Evolutionary conservation across 2,888 invertebrate genomes (phyloP).

Genomic region (Netelia inedita): DNA sequence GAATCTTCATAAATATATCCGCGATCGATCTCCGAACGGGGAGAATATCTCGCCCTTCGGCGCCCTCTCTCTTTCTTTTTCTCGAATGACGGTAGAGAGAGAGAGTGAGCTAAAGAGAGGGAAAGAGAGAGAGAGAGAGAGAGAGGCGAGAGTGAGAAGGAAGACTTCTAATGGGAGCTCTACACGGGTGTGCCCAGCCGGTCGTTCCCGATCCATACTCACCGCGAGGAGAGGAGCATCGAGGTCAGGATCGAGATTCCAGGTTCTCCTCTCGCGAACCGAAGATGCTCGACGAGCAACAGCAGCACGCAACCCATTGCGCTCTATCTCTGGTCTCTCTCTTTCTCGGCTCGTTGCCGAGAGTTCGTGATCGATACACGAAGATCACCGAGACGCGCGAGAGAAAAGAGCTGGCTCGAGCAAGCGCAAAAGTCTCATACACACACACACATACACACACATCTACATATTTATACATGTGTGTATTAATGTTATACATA

Average conservation of each 20-base stretch:
- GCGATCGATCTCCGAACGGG: slow-evolving; percentile 71
- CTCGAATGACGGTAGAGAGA: slow-evolving; percentile 16
- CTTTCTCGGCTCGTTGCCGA: slow-evolving; percentile 18
- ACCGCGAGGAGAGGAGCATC: slow-evolving; percentile 65
- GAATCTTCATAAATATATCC: slow-evolving; percentile 82
- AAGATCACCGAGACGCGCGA: slow-evolving; percentile 53
- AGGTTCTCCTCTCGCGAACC: slow-evolving; percentile 54
- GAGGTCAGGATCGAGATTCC: slow-evolving; percentile 71
- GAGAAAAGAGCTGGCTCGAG: slow-evolving; percentile 37
- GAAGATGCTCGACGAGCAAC: slow-evolving; percentile 52
- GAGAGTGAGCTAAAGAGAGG: slow-evolving; percentile 29
- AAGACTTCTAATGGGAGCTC: slow-evolving; percentile 66
- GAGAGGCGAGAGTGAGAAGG: slow-evolving; percentile 11
- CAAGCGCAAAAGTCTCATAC: slow-evolving; percentile 34
- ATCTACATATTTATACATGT: slow-evolving; percentile 1
- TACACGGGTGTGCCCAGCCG: slow-evolving; percentile 49
- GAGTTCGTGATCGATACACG: slow-evolving; percentile 67
- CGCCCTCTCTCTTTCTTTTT: slow-evolving; percentile 41
- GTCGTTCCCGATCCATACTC: slow-evolving; percentile 52
- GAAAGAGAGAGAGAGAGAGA: slow-evolving; percentile 27
- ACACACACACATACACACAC: slow-evolving; percentile 11
- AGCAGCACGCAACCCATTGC: slow-evolving; percentile 65
- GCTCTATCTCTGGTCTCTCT: slow-evolving; percentile 18
- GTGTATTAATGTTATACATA: not conserved
- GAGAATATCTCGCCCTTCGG: slow-evolving; percentile 56